Percentiles rank a stretch among this genome's conserved stretches.
These are phyloP conservation scores for Crax fasciolata DNA, from an alignment of 2,797 vertebrate species.

Conservation along the genomic window DNA sequence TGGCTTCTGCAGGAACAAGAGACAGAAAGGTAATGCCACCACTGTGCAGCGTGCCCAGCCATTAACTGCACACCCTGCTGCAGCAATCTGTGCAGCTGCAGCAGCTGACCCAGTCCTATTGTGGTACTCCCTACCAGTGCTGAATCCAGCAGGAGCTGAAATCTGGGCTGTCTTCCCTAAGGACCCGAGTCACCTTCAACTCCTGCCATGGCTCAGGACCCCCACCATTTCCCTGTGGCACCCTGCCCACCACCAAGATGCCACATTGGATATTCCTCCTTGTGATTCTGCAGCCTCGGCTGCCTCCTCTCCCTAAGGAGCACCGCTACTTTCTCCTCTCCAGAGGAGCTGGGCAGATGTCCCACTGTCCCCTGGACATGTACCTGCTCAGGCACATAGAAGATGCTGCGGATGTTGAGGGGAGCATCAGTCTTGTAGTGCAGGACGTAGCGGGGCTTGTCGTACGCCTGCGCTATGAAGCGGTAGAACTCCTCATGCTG, in stretches of 20 bases:
- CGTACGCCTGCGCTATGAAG: conserved; percentile 89
- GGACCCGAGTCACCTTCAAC: neutral
- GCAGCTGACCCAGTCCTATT: neutral
- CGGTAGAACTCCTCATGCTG: conserved; percentile 98
- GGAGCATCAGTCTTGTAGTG: conserved; percentile 95
- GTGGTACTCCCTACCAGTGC: neutral
- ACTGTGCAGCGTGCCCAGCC: neutral
- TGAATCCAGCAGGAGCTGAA: neutral
- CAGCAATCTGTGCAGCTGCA: neutral
- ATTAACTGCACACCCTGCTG: neutral
- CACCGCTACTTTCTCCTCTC: neutral
- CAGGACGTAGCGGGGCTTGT: conserved; percentile 93
- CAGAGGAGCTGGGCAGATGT: neutral
- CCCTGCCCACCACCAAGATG: neutral
- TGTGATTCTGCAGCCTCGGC: neutral
- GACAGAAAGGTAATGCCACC: neutral
- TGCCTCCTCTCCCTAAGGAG: neutral
- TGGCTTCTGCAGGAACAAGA: conserved; percentile 87
- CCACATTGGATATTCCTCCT: neutral
- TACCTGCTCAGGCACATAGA: conserved; percentile 94
- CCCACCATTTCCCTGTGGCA: accelerated
- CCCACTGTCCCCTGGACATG: neutral
- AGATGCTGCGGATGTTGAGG: conserved; percentile 96
- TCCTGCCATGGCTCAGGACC: neutral
- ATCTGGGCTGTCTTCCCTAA: neutral